phyloP scores from a whole-genome alignment of 2,113 vertebrate genomes.

The Triplophysa rosa region DNA sequence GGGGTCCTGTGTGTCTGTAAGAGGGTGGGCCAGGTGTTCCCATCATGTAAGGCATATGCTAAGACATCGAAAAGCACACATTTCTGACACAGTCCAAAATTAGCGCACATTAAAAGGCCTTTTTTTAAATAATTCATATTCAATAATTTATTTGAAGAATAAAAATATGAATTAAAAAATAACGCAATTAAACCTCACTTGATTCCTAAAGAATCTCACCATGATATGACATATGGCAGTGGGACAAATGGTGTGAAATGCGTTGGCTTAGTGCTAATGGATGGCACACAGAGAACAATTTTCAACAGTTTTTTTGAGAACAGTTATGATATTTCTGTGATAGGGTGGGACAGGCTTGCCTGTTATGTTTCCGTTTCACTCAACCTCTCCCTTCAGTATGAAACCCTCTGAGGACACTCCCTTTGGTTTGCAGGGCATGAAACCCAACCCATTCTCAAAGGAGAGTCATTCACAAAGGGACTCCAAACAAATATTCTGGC shows the following conservation, averaged over 20 bases:
- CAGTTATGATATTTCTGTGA: slow-evolving; percentile 14
- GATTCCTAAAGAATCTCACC: no score
- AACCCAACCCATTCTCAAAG: slow-evolving; percentile 36
- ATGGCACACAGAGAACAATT: not conserved
- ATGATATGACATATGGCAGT: slow-evolving; percentile 2
- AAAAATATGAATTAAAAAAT: no score
- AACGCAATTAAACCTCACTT: no score
- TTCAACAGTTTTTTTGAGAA: no score
- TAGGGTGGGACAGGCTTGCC: slow-evolving; percentile 1
- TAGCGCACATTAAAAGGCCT: no score
- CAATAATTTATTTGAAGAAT: no score
- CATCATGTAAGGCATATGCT: slow-evolving; percentile 1
- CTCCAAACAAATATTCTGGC: slow-evolving; percentile 25
- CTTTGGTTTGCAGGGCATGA: slow-evolving; percentile 18
- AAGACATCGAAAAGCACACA: slow-evolving; percentile 1
- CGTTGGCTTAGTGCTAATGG: not conserved
- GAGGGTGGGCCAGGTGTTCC: not conserved
- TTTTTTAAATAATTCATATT: no score
- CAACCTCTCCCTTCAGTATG: slow-evolving; percentile 8
- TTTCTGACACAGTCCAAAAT: not conserved
- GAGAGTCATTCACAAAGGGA: slow-evolving; percentile 23
- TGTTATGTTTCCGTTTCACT: not conserved
- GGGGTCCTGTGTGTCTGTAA: not conserved
- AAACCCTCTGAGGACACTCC: slow-evolving; percentile 26
- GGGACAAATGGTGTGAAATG: slow-evolving; percentile 19